Conservation (phyloP, 92 coral and sea anemone species). For the Palythoa grandiflora region DNA sequence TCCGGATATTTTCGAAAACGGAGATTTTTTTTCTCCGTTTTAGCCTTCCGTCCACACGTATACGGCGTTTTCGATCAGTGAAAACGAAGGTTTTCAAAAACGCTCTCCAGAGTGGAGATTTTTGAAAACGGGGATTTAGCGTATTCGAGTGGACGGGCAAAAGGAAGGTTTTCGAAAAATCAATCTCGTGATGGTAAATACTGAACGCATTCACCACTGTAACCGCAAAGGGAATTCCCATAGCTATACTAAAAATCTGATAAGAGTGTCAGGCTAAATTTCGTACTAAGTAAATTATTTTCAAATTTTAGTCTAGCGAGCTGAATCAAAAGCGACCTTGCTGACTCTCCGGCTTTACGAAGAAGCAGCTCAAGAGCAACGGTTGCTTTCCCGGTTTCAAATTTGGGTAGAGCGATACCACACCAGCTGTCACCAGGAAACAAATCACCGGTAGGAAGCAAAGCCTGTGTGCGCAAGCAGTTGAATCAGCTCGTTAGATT, state of each 20-base stretch:
- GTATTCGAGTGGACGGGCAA: no score
- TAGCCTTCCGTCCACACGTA: no score
- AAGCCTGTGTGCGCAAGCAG: slow-evolving; percentile 20
- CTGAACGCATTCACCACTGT: no score
- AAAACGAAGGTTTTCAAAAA: no score
- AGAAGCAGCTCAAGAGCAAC: slow-evolving; percentile 55
- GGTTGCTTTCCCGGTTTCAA: slow-evolving; percentile 54
- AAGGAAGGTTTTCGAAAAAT: no score
- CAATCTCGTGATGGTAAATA: no score
- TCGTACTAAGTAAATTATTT: slow-evolving; percentile 25
- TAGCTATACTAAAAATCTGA: not conserved
- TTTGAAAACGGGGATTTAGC: no score
- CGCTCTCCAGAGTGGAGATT: no score
- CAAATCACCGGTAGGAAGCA: not conserved
- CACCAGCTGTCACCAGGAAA: slow-evolving; percentile 55
- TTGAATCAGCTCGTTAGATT: slow-evolving; percentile 61
- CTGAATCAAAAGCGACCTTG: slow-evolving; percentile 52
- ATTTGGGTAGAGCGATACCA: slow-evolving; percentile 56
- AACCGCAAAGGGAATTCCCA: not conserved
- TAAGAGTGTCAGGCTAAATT: slow-evolving; percentile 22
- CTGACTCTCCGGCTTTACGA: slow-evolving; percentile 37
- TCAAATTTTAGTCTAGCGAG: slow-evolving; percentile 52
- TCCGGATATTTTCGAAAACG: no score
- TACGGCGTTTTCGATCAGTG: no score
- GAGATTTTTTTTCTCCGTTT: no score